phyloP scores from a whole-genome alignment of 2,797 vertebrate species.

The Cetoscarus ocellatus region DNA sequence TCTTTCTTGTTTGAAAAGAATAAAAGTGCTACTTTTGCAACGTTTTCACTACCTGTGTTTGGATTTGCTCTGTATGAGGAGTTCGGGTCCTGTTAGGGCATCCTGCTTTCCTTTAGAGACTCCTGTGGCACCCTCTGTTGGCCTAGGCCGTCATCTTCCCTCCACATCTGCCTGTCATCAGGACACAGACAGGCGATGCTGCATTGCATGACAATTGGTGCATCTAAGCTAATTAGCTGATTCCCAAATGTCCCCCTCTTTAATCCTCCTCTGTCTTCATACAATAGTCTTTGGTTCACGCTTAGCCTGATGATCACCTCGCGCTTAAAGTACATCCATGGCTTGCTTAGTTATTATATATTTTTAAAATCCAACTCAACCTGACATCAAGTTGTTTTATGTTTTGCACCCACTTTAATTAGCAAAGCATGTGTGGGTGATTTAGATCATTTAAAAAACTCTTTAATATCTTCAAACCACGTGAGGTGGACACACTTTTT shows the following conservation, averaged over 20 bases:
- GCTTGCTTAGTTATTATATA: conserved; percentile 11
- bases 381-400: conserved; percentile 10
- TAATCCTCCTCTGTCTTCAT: conserved; percentile 31
- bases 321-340: conserved; percentile 14
- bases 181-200: conserved; percentile 53
- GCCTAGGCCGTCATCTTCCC: conserved; percentile 54
- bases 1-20: conserved; percentile 30
- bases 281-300: conserved; percentile 49
- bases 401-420: conserved; percentile 48
- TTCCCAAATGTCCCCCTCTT: conserved; percentile 35
- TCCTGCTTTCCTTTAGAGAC: conserved; percentile 44
- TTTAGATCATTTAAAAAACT: conserved; percentile 30
- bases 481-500: conserved; percentile 69
- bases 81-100: conserved; percentile 34
- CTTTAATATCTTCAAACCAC: conserved; percentile 52
- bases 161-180: conserved; percentile 59
- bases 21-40: conserved; percentile 32
- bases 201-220: conserved; percentile 62
- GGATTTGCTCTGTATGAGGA: conserved; percentile 49
- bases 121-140: conserved; percentile 74
- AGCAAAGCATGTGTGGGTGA: conserved; percentile 39
- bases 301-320: conserved; percentile 45
- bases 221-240: conserved; percentile 62
- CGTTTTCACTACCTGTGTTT: conserved; percentile 18
- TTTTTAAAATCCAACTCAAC: background rate